These are phyloP conservation scores for Catharus fuscescens DNA, from an alignment of 2,113 vertebrate species.

Conservation along the genomic window DNA sequence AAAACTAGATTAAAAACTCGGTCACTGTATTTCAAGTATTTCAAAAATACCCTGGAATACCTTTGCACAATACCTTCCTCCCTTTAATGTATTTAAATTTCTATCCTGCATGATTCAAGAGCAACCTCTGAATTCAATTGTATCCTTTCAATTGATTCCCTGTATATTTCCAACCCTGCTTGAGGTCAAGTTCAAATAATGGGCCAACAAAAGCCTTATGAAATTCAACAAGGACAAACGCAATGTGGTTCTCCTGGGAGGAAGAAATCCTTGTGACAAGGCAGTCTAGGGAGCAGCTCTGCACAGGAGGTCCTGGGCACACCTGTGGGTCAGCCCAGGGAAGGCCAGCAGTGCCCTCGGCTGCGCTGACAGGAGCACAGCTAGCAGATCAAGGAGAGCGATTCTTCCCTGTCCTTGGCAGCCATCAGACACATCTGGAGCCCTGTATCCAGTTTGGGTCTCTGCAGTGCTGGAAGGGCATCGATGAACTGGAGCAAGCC, in stretches of 20 bases:
- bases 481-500: fast-evolving
- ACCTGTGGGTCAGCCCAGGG: background rate
- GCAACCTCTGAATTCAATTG: constrained; percentile 29
- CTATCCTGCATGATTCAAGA: constrained; percentile 36
- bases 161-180: background rate
- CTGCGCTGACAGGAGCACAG: background rate
- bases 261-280: background rate
- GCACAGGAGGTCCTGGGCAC: background rate
- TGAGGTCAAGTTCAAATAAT: constrained; percentile 33
- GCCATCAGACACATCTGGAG: background rate
- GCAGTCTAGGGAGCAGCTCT: background rate
- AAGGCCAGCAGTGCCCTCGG: background rate
- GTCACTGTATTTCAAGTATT: background rate
- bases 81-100: constrained; percentile 49
- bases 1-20: background rate
- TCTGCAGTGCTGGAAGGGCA: fast-evolving
- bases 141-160: background rate
- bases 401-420: background rate
- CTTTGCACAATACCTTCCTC: background rate
- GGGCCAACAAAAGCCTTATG: background rate
- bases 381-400: background rate
- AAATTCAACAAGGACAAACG: constrained; percentile 9
- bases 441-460: fast-evolving
- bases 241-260: fast-evolving
- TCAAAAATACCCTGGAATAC: background rate